Conservation (phyloP, 2,888 invertebrate genomes). For the Flexamia atlantica region DNA sequence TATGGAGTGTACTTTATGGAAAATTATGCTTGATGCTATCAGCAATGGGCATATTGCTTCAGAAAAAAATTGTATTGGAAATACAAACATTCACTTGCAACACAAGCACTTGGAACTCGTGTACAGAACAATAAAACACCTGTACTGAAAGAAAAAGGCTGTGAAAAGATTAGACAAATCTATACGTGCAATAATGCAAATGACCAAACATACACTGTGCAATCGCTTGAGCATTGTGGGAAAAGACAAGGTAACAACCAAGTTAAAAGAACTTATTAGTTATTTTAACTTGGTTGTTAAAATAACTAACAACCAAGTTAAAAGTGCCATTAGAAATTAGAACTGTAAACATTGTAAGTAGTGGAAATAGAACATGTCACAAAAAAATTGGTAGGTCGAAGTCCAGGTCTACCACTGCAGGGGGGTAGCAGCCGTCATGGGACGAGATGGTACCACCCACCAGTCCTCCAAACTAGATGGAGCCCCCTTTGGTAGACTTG, state of each 20-base stretch:
- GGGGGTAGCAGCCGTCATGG: too few relatives aligned
- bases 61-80: slow-evolving; percentile 67
- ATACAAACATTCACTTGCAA: slow-evolving; percentile 70
- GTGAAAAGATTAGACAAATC: slow-evolving; percentile 68
- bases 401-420: too few relatives aligned
- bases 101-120: slow-evolving; percentile 69
- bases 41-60: slow-evolving; percentile 68
- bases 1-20: slow-evolving; percentile 19
- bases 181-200: slow-evolving; percentile 67
- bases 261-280: slow-evolving; percentile 27
- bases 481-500: too few relatives aligned
- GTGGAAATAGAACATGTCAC: too few relatives aligned
- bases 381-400: too few relatives aligned
- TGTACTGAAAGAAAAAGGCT: slow-evolving; percentile 68
- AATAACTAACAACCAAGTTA: too few relatives aligned
- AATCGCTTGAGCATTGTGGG: slow-evolving; percentile 67
- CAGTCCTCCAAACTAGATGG: too few relatives aligned
- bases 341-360: too few relatives aligned
- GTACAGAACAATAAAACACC: slow-evolving; percentile 69
- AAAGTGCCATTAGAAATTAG: too few relatives aligned
- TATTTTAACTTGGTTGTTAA: too few relatives aligned
- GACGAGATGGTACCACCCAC: too few relatives aligned
- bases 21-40: neutral
- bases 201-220: slow-evolving; percentile 69
- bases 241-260: slow-evolving; percentile 69